Evolutionary conservation across 1,140 invertebrate genomes (phyloP).

Genomic region (Antheraea pernyi): DNA sequence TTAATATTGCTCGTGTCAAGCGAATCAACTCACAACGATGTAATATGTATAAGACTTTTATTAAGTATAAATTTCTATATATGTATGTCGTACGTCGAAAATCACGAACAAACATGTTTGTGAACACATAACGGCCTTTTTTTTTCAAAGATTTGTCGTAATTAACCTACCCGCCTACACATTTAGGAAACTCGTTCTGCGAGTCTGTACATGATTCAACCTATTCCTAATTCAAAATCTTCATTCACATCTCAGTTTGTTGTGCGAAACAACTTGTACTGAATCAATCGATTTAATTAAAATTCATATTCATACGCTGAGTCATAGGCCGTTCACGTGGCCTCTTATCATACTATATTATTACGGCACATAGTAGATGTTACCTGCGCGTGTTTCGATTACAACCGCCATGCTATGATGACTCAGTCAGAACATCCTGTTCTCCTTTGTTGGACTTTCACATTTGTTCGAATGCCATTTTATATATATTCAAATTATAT

Average conservation of each 20-base stretch:
- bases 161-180: not conserved
- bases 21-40: too few relatives aligned
- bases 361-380: conserved; percentile 48
- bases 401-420: conserved; percentile 33
- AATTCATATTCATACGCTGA: conserved; percentile 33
- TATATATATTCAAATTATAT: conserved; percentile 4
- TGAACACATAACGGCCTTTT: not conserved
- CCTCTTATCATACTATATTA: conserved; percentile 53
- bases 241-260: not conserved
- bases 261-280: not conserved
- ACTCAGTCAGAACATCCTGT: conserved; percentile 63
- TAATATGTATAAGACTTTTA: too few relatives aligned
- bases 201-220: not conserved
- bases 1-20: too few relatives aligned
- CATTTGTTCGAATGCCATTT: conserved; percentile 20
- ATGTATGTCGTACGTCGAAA: not conserved
- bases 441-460: conserved; percentile 64
- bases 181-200: not conserved
- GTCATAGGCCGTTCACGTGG: conserved; percentile 60
- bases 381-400: conserved; percentile 66
- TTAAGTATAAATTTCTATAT: too few relatives aligned
- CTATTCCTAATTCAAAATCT: not conserved
- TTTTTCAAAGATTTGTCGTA: not conserved
- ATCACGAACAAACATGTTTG: not conserved
- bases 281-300: conserved; percentile 13